Base-by-base conservation (phyloP, 2,888 invertebrate species). In the Ichneumoninae sp. region DNA sequence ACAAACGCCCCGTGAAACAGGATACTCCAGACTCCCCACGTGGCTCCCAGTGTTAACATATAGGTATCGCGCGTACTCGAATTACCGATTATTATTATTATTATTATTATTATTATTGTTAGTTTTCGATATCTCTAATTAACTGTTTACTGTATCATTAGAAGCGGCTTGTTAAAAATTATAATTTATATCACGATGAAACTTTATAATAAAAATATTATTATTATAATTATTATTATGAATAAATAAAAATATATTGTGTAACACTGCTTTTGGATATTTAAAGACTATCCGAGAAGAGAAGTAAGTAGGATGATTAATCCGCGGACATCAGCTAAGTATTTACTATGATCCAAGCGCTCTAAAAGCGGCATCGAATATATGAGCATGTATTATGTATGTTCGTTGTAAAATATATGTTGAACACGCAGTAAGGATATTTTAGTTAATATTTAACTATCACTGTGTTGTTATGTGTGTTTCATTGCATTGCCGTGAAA, bases 1-100 rank as follows among this genome's bases (percentile, higher is more conserved):
- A 52, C 52, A 54, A 79, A 85, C 85, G 85, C 85, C 85, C 79
- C 82, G 66, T 69, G 85, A 85, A 76, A 85, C 70, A 71, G 26
- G 82, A 82, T 83, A 82, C 82, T 80, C 85, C 82, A 85, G 85
- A 85, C 60, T 76, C 54, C 19, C 75, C 84, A 84, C 81, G 78
- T 85, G 82, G 76, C 79, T 65, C 52, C 47, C 33, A n/a, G 22
- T 66, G 50, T 66, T 54, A 26, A 66, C 52, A 52, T 52, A 16
- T 76, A 26, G 26, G 26, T 26, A 66, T 76, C 50, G 65, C 50
- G 36, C 4, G 30, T 33, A 19, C 63, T 74, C 65, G 36, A 52
- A 75, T 75, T 66, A 75, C 65, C 19, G 3, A 63, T 63, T 16
- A 63, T 13, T 16, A 47, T 3, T n/a, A 52, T 52, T 52, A 52